Conservation (phyloP, 2,113 vertebrate species). For the Pristiophorus japonicus region DNA sequence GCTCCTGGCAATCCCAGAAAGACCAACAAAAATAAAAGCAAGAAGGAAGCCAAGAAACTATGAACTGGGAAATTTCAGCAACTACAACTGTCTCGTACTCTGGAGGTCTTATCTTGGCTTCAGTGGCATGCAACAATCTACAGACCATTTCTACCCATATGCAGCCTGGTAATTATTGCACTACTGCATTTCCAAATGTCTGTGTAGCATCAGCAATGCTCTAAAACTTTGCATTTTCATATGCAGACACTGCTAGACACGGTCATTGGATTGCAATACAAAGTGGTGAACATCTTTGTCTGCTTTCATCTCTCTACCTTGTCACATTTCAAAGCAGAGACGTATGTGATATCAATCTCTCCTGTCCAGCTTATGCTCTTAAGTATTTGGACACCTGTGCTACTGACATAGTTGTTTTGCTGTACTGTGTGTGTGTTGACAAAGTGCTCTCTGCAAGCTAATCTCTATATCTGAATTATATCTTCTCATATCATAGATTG, state of each 20-base stretch:
- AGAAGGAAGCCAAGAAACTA: constrained; percentile 53
- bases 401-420: constrained; percentile 40
- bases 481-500: not conserved
- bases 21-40: constrained; percentile 51
- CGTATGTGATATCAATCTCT: constrained; percentile 38
- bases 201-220: constrained; percentile 28
- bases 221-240: constrained; percentile 49
- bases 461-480: not conserved
- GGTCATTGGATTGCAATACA: constrained; percentile 44
- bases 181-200: not conserved
- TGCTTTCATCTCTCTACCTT: constrained; percentile 37
- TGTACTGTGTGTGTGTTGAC: constrained; percentile 32
- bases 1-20: constrained; percentile 53
- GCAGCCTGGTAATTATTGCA: constrained; percentile 22
- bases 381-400: constrained; percentile 39
- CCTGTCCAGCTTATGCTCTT: constrained; percentile 22
- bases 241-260: constrained; percentile 47
- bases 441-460: constrained; percentile 37
- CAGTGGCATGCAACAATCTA: constrained; percentile 24
- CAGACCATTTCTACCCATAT: constrained; percentile 37
- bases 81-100: constrained; percentile 40
- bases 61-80: constrained; percentile 45
- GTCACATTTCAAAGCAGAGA: constrained; percentile 33
- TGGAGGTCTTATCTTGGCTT: constrained; percentile 40
- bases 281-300: constrained; percentile 38